Evolutionary conservation across 2,113 vertebrate species (phyloP).

Genomic region (Pitta sordida): DNA sequence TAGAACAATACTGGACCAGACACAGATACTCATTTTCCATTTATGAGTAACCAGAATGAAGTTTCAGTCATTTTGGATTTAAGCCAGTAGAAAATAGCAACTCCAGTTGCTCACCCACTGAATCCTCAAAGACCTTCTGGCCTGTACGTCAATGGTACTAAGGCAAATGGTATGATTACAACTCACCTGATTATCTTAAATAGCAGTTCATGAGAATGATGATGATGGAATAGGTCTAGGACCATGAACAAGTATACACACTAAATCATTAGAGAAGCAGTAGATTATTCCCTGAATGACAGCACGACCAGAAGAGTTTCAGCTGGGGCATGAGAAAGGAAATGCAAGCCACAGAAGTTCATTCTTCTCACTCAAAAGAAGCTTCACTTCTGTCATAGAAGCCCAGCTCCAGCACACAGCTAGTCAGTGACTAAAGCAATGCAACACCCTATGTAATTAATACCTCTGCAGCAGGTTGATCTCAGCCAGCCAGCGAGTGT

Average conservation of each 20-base stretch:
- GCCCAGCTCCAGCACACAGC: not conserved
- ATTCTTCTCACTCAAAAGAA: not conserved
- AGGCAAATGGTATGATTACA: not conserved
- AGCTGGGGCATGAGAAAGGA: not conserved
- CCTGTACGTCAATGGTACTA: not conserved
- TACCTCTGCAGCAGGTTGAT: not conserved
- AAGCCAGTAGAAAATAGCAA: conserved; percentile 1
- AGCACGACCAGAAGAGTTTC: not conserved
- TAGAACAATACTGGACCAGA: not conserved
- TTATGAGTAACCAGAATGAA: conserved; percentile 16
- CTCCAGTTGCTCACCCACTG: not conserved
- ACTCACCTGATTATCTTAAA: not conserved
- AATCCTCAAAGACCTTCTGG: not conserved
- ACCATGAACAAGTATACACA: not conserved
- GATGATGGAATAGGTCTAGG: not conserved
- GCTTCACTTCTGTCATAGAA: not conserved
- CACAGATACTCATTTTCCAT: not conserved
- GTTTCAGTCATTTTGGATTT: not conserved
- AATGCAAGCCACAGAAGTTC: not conserved
- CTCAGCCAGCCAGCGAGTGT: not conserved
- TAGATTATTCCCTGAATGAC: not conserved
- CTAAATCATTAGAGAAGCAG: not conserved
- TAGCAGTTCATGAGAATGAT: not conserved
- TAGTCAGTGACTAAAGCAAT: not conserved
- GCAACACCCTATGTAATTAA: not conserved